Base-by-base conservation (phyloP, 2,888 invertebrate species). In the Lepidochrysops patricia region DNA sequence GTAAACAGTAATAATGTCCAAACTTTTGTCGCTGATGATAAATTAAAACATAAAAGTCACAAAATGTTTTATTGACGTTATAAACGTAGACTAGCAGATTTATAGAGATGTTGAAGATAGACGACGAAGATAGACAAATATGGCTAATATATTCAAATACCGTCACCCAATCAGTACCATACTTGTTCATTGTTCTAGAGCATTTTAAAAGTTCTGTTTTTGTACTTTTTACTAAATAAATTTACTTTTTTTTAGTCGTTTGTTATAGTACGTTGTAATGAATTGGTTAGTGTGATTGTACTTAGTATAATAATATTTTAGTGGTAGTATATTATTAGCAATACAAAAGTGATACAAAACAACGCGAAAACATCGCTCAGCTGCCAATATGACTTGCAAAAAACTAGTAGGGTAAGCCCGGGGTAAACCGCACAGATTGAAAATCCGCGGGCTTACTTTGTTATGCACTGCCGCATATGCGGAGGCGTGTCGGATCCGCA, bases 401-500 rank as follows among this genome's bases (percentile, higher is more conserved):
- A 43, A 43, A 12, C 43, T 9, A 19, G n/a, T 13, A 29, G 34
- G 12, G 43, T 9, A 19, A 43, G 12, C 1, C 43, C 43, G 9
- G 19, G 19, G 19, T 43, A 9, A 19, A 9, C 43, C 43, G 15
- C 43, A 43, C 43, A 19, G 19, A 43, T 43, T 43, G 43, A 43
- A 23, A 29, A 29, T 9, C 29, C 29, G 29, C 29, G 29, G 9
- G 1, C 29, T 9, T 6, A 9, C 9, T 7, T 29, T 29, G 29
- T 7, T 29, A 29, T 29, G 29, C 29, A 29, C 29, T 29, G 4
- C 26, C 62, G 59, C 68, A 64, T 63, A 62, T 68, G 67, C 66
- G 76, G 64, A 67, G 77, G 76, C 73, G 77, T 75, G 72, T 68
- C 71, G 50, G 66, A 61, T 62, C 60, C 67, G 66, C 68, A 67